Percentiles rank a stretch among this genome's conserved stretches.
Evolutionary conservation across 2,113 vertebrate genomes (phyloP).

Genomic region (Meleagris gallopavo): DNA sequence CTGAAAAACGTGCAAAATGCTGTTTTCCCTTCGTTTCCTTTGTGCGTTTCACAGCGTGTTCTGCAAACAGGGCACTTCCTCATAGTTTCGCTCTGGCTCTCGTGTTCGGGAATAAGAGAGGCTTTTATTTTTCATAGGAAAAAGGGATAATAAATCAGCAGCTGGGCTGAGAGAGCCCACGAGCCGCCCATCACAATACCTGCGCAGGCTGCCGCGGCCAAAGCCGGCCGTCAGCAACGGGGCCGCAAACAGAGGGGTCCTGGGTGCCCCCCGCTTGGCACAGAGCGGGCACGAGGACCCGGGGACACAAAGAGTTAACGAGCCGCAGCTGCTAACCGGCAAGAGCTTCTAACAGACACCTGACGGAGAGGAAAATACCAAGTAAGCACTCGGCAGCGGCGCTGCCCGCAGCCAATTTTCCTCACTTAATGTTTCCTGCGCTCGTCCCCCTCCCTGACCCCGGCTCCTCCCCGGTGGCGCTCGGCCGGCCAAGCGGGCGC

Average conservation of each 20-base stretch:
- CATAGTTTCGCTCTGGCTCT: conserved; percentile 48
- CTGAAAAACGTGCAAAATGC: conserved; percentile 62
- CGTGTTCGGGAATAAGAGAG: conserved; percentile 32
- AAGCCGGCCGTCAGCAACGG: not conserved
- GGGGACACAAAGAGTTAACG: not conserved
- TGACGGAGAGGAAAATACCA: conserved; percentile 52
- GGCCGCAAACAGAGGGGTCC: not conserved
- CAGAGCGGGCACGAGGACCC: not conserved
- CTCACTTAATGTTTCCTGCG: conserved; percentile 55
- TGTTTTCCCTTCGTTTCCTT: conserved; percentile 50
- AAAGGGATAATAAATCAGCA: conserved; percentile 46
- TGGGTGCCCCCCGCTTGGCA: not conserved
- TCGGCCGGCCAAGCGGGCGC: conserved; percentile 30
- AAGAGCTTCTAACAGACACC: not conserved
- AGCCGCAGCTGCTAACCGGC: not conserved
- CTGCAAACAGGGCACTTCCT: conserved; percentile 63
- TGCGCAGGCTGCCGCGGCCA: not conserved
- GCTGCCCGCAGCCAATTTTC: conserved; percentile 61
- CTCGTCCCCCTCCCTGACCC: conserved; percentile 58
- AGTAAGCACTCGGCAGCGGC: conserved; percentile 19
- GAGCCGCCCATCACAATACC: conserved; percentile 14
- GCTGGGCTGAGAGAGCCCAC: not conserved
- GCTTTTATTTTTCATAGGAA: conserved; percentile 54
- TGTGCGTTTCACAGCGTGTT: conserved; percentile 56
- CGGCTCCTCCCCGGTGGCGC: conserved; percentile 56